Conservation (phyloP, 1,140 invertebrate species). For the Anastatus disparis region DNA sequence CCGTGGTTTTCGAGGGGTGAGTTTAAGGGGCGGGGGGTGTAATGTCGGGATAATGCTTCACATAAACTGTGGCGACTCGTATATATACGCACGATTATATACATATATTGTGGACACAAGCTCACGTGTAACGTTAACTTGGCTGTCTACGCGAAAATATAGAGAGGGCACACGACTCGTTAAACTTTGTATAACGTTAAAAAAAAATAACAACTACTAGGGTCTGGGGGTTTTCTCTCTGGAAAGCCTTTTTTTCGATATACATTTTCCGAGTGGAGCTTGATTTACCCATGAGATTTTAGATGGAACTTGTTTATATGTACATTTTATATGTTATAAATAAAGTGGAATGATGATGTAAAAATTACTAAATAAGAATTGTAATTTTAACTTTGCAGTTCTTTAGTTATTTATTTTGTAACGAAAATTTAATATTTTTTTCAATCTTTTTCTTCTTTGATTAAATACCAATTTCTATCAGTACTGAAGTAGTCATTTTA, state of each 20-base stretch:
- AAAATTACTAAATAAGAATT: no score
- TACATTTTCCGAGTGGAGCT: not conserved
- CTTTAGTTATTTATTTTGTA: no score
- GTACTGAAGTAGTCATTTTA: no score
- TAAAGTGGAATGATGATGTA: not conserved
- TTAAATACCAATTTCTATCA: no score
- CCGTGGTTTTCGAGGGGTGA: not conserved
- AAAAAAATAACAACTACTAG: no score
- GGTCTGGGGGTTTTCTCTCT: no score
- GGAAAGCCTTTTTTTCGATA: no score
- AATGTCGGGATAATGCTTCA: slow-evolving; percentile 64
- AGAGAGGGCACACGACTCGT: slow-evolving; percentile 16
- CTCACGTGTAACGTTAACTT: not conserved
- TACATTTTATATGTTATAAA: not conserved
- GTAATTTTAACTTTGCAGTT: no score
- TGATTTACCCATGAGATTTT: not conserved
- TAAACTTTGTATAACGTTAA: not conserved
- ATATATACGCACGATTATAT: slow-evolving; percentile 45
- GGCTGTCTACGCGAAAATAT: not conserved
- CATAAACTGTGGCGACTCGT: slow-evolving; percentile 62
- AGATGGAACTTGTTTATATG: not conserved
- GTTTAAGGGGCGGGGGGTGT: slow-evolving; percentile 54
- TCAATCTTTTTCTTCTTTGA: no score
- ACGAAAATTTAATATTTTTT: no score
- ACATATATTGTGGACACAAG: not conserved